These are phyloP conservation scores for Odocoileus hemionus DNA, from an alignment of 2,113 vertebrate genomes.

Conservation along the genomic window DNA sequence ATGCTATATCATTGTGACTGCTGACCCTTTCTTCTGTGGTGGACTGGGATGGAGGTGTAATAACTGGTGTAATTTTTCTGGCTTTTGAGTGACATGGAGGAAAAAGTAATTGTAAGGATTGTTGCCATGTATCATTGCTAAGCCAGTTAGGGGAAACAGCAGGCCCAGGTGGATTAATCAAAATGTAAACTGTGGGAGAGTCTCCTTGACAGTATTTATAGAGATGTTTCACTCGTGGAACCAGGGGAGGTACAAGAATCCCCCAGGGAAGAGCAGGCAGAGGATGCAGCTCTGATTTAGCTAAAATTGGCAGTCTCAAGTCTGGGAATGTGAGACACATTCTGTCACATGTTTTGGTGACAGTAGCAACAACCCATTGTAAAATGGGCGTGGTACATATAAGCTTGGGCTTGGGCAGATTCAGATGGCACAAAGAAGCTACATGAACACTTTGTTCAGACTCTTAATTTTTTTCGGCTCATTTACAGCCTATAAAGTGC, in stretches of 20 bases:
- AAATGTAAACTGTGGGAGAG: neutral
- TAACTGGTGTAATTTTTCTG: neutral
- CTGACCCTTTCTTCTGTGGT: neutral
- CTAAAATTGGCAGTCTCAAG: neutral
- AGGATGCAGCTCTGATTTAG: neutral
- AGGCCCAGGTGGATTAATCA: neutral
- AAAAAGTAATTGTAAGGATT: neutral
- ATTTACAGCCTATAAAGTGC: rapidly evolving
- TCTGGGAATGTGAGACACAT: neutral
- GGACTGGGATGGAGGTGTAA: neutral
- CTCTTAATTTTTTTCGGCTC: neutral
- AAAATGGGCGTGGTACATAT: neutral
- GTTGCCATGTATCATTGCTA: neutral
- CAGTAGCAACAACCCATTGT: neutral
- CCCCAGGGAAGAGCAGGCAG: neutral
- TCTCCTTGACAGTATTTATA: neutral
- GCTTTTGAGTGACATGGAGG: neutral
- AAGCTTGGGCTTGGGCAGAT: neutral
- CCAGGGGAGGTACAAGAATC: neutral
- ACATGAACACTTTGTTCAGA: neutral
- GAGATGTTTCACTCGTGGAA: neutral
- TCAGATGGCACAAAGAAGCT: neutral
- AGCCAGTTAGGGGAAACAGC: neutral
- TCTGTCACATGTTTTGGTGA: neutral
- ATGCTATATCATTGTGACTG: neutral